phyloP scores from a whole-genome alignment of 2,797 vertebrate species.

The Gambusia yucatana region DNA sequence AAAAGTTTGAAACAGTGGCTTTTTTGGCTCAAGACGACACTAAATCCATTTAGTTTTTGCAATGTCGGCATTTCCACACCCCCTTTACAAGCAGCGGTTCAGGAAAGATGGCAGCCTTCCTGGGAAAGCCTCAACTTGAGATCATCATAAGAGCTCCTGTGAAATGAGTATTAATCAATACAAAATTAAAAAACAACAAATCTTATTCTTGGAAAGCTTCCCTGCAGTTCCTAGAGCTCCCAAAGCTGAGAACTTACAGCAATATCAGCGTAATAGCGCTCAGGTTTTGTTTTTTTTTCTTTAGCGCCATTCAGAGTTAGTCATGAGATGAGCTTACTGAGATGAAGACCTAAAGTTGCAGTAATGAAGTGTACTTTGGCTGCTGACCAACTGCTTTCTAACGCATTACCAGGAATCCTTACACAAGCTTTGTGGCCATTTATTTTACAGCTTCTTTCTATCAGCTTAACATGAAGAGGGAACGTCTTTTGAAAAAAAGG shows the following conservation, averaged over 20 bases:
- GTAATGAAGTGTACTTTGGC: conserved; percentile 56
- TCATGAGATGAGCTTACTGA: conserved; percentile 36
- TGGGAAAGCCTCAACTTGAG: conserved; percentile 10
- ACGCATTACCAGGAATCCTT: conserved; percentile 27
- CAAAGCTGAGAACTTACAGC: conserved; percentile 14
- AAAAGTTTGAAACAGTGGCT: background rate
- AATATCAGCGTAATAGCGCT: conserved; percentile 12
- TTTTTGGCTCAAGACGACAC: background rate
- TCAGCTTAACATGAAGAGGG: background rate
- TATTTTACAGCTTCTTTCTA: conserved; percentile 22
- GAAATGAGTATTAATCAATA: conserved; percentile 18
- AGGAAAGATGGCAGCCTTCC: background rate
- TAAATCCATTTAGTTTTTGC: background rate
- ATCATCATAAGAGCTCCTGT: conserved; percentile 6
- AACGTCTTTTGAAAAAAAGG: background rate
- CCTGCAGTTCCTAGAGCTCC: conserved; percentile 30
- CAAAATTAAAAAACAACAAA: background rate
- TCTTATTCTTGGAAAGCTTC: conserved; percentile 26
- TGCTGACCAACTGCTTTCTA: conserved; percentile 30
- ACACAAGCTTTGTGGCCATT: conserved; percentile 31
- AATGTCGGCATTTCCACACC: conserved; percentile 4
- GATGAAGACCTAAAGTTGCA: conserved; percentile 22
- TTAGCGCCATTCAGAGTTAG: conserved; percentile 48
- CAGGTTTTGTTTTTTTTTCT: conserved; percentile 31
- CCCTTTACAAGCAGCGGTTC: background rate